Conservation (phyloP, 2,888 invertebrate genomes). For the Leptinotarsa rubiginosa region DNA sequence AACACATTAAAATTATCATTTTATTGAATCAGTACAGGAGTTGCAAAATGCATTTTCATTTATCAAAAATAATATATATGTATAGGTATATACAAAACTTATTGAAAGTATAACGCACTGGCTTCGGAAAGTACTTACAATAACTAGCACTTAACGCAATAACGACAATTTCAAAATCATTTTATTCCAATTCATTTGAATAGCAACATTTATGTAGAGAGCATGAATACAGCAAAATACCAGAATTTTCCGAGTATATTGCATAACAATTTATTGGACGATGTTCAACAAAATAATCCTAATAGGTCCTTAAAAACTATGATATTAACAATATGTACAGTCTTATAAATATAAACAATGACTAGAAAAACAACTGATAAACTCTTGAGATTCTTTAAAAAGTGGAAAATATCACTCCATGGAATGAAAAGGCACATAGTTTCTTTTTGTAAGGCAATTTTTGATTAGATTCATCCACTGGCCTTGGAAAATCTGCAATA, state of each 20-base stretch:
- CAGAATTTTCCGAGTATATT: conserved; percentile 33
- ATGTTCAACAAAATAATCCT: conserved; percentile 30
- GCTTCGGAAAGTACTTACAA: conserved; percentile 25
- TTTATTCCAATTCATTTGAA: conserved; percentile 27
- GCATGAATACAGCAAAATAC: conserved; percentile 29
- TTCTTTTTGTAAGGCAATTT: conserved; percentile 47
- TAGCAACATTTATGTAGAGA: conserved; percentile 38
- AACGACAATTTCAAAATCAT: conserved; percentile 35
- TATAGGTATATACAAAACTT: conserved; percentile 36
- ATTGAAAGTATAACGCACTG: conserved; percentile 27
- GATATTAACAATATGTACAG: conserved; percentile 61
- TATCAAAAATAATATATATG: conserved; percentile 48
- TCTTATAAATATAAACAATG: conserved; percentile 59
- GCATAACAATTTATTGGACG: conserved; percentile 20
- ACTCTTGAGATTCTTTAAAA: conserved; percentile 56
- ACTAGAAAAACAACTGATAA: conserved; percentile 62
- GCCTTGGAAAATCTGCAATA: conserved; percentile 56
- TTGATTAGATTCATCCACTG: conserved; percentile 52
- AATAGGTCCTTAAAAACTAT: conserved; percentile 43
- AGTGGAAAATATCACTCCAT: conserved; percentile 61
- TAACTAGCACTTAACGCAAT: conserved; percentile 36
- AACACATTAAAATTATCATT: conserved; percentile 24
- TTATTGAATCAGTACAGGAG: conserved; percentile 41
- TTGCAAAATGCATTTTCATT: conserved; percentile 44
- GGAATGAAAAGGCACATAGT: conserved; percentile 63